Base-by-base conservation (phyloP, 2,113 vertebrate species). In the Caranx melampygus region DNA sequence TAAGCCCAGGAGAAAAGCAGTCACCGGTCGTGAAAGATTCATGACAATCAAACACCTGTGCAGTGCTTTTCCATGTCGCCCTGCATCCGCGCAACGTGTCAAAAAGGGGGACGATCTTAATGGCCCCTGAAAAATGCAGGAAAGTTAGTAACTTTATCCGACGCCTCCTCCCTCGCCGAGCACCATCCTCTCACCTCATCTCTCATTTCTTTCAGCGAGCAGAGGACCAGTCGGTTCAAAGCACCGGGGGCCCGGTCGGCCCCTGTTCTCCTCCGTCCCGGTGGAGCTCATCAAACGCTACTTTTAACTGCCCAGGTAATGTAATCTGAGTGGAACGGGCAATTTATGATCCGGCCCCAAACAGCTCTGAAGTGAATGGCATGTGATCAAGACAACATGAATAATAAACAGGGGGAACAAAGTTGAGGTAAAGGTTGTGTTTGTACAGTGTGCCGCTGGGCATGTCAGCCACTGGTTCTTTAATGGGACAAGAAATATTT, bases 41-140 rank as follows among this genome's bases (percentile, higher is more conserved):
- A 90, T 86, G 88, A 72, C 70, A 69, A 83, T 84, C 89, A 90
- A 88, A 86, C 79, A 90, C 84, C 82, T 92, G 82, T 55, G 42
- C 89, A 88, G 87, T 87, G 89, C 88, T 89, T 88, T 93, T 87
- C 77, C 72, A 45, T 87, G 89, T 90, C 78, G 55, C 47, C 14
- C 18, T 37, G 86, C 42, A 44, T 65, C 42, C 58, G n/a, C 31
- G 72, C 63, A 51, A 51, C 82, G 70, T 63, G 85, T 81, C 82
- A 78, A 71, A 87, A 70, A 26, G 26, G 62, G 47, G 7, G 74
- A 87, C 58, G 66, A 54, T 82, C 82, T 66, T 83, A 81, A 90
- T 88, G 83, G 88, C 55, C 47, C 57, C 78, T 90, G 59, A 90
- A 92, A 92, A 79, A 88, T 89, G 86, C 86, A 89, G 58, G 63